phyloP scores from a whole-genome alignment of 2,888 invertebrate genomes.

The Phorcus lineatus region DNA sequence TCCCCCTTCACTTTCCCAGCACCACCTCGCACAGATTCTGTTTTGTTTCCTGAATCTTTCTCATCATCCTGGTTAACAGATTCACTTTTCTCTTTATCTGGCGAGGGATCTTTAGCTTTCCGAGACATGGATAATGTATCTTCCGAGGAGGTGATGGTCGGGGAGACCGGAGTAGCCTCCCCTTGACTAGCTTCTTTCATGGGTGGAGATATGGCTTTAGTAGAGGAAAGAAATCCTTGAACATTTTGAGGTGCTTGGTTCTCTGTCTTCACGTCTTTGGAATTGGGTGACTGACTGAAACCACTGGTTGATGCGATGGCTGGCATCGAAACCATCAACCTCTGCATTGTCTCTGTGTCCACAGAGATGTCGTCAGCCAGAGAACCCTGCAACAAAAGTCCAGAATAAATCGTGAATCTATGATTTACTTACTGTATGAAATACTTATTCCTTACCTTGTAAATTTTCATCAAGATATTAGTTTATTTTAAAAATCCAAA shows the following conservation, averaged over 20 bases:
- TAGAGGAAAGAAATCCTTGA: background rate
- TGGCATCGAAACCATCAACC: constrained; percentile 54
- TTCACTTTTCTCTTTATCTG: background rate
- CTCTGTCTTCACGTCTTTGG: constrained; percentile 16
- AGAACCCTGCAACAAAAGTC: constrained; percentile 6
- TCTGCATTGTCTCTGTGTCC: constrained; percentile 50
- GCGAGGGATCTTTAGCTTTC: background rate
- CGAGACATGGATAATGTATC: background rate
- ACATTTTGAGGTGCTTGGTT: constrained; percentile 27
- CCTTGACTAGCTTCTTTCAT: background rate
- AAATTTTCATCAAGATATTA: too few relatives aligned
- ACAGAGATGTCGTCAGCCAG: constrained; percentile 23
- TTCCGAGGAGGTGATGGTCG: background rate
- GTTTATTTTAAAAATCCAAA: too few relatives aligned
- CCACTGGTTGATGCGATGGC: constrained; percentile 32
- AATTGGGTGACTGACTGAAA: background rate
- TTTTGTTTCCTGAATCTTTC: constrained; percentile 4
- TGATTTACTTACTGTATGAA: too few relatives aligned
- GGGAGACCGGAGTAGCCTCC: constrained; percentile 11
- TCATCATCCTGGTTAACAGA: background rate
- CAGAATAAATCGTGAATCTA: too few relatives aligned
- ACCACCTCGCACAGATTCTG: background rate
- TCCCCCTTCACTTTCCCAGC: constrained; percentile 17
- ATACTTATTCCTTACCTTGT: too few relatives aligned
- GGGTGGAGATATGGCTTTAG: background rate